These are phyloP conservation scores for Anastrepha ludens DNA, from an alignment of 1,140 invertebrate genomes.

Conservation along the genomic window DNA sequence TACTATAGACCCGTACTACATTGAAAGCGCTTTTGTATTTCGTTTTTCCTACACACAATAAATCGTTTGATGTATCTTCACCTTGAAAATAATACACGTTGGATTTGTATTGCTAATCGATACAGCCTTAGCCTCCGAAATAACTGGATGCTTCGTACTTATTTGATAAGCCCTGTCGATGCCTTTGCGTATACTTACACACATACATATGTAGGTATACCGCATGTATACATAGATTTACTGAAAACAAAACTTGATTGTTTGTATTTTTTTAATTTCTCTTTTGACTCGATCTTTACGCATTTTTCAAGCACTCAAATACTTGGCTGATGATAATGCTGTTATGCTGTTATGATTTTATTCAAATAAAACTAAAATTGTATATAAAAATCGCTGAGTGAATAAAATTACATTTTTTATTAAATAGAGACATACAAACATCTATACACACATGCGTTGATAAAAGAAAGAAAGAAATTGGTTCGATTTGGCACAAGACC, in stretches of 20 bases:
- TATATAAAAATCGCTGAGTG: background rate
- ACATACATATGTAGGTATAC: too few relatives aligned
- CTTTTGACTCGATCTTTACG: background rate
- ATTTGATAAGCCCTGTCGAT: background rate
- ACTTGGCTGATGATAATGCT: slow-evolving; percentile 26
- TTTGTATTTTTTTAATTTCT: background rate
- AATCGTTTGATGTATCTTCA: background rate
- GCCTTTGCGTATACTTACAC: background rate
- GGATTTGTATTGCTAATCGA: background rate
- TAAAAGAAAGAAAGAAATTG: background rate
- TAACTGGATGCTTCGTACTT: background rate
- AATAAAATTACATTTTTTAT: background rate
- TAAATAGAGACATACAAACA: background rate
- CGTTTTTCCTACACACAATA: too few relatives aligned
- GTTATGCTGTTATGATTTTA: slow-evolving; percentile 9
- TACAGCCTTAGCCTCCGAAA: background rate
- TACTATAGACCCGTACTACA: too few relatives aligned
- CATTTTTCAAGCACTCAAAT: slow-evolving; percentile 1
- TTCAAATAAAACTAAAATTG: background rate
- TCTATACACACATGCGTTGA: background rate
- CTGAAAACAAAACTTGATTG: background rate
- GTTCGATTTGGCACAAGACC: slow-evolving; percentile 64
- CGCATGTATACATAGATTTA: background rate
- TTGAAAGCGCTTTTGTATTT: too few relatives aligned
- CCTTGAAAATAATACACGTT: background rate